Evolutionary conservation across 2,113 vertebrate species (phyloP), one percentile per base, ranked within the genome.

Genomic region (Dasyprocta punctata): DNA sequence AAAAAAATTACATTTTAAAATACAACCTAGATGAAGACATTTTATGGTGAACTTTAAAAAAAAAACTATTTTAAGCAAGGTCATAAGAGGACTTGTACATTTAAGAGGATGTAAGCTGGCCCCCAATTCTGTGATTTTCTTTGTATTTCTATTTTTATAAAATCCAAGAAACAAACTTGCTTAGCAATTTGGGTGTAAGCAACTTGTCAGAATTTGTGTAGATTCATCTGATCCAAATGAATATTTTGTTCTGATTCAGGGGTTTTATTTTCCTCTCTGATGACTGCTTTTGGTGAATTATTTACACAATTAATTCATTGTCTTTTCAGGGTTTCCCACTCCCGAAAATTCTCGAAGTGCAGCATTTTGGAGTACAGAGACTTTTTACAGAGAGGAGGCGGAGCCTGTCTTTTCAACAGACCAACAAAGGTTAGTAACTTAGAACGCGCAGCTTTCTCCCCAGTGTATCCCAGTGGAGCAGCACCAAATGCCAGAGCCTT

Each of bases 311-410:
- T 93, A 87, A 90, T 94, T 97, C 73, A 97, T 97, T 98, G 36
- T 97, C 90, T n/a, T 92, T 96, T 96, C 97, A 99, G 99, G 95
- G 99, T 99, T 49, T 99, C 99, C 78, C 99, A 99, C 97, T 98
- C 99, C n/a, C 99, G 99, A 78, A 99, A 98, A 98, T 99, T 99
- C 98, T 99, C 99, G 67, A 99, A 99, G 97, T 99, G 99, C 98
- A 99, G 99, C 98, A 99, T 99, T 98, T 98, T 99, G 52, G 99
- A 99, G 96, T 99, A 99, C 97, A 99, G 99, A 98, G 99, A 99
- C 94, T 99, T 99, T 97, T 99, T 99, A 73, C 98, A 99, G 95
- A 99, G 99, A 98, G 99, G 99, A 0, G 99, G 99, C 81, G 99
- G 99, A 97, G 99, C 99, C 8, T 99, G 99, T 98, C 99, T 99